Conservation (phyloP, 2,888 invertebrate species). For the Tubulanus polymorphus region DNA sequence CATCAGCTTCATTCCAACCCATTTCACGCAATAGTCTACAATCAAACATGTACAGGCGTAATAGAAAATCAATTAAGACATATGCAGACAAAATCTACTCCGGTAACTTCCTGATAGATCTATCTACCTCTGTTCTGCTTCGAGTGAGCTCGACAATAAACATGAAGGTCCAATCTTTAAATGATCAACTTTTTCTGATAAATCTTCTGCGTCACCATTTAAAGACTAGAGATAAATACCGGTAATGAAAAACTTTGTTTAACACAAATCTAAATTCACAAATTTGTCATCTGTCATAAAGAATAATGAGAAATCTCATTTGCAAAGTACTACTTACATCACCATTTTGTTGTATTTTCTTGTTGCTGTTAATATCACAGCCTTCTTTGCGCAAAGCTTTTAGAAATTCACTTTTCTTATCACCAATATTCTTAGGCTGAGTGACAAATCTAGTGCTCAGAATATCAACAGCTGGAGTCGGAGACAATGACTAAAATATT, state of each 20-base stretch:
- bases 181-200: background rate
- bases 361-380: constrained; percentile 1
- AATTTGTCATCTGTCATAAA: too few relatives aligned
- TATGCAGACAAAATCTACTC: background rate
- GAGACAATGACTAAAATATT: constrained; percentile 17
- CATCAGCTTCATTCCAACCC: constrained; percentile 55
- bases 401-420: constrained; percentile 51
- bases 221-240: too few relatives aligned
- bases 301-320: constrained; percentile 6
- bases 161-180: constrained; percentile 12
- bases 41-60: background rate
- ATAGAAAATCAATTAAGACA: background rate
- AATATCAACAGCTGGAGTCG: constrained; percentile 47
- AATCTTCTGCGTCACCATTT: too few relatives aligned
- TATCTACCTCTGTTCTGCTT: constrained; percentile 48
- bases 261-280: too few relatives aligned
- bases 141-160: constrained; percentile 48
- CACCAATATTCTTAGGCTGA: constrained; percentile 45
- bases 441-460: constrained; percentile 45
- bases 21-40: constrained; percentile 50
- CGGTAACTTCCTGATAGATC: background rate
- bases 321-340: constrained; percentile 3
- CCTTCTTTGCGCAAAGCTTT: constrained; percentile 35
- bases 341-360: background rate
- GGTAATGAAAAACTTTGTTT: too few relatives aligned